Base-by-base conservation (phyloP, 2,888 invertebrate genomes). In the Lomographa bimaculata region DNA sequence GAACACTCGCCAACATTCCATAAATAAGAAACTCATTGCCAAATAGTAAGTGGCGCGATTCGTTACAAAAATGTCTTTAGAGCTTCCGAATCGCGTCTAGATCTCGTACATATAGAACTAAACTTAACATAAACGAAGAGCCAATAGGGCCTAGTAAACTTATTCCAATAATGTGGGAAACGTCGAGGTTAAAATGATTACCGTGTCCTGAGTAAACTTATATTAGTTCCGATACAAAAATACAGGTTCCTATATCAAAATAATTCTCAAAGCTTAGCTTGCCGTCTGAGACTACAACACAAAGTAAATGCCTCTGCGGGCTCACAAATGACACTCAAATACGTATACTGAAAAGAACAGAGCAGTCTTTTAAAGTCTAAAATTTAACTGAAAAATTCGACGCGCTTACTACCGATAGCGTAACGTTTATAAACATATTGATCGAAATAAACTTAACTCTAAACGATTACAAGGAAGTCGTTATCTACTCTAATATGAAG, bases 341-440 rank as follows among this genome's bases (percentile, higher is more conserved):
- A 58, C 60, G 63, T 60, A 48, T 58, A 73, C 60, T 68, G 70
- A 68, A 71, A 79, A 77, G 72, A 71, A 73, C 66, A 72, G 82
- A 81, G 84, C 86, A 87, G 87, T 87, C 86, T 85, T 85, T 75
- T 69, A 72, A 73, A 80, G 73, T 77, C 75, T 70, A 72, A 71
- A 76, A 71, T 55, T 69, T 60, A 60, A 50, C 50, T 59, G 16
- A 29, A 57, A 64, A 70, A 70, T 67, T 70, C 66, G 66, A 68
- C 65, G 49, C 57, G 52, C 60, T 62, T 64, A 60, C 60, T 51
- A 71, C 70, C 76, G 76, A 67, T 71, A 76, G 70, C 72, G 64
- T 71, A 72, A 72, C 74, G 67, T 62, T 66, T 28, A 40, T 64
- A 59, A 66, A 71, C 58, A 32, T 21, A 79, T 85, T 84, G 83